Evolutionary conservation across 2,113 vertebrate genomes (phyloP), one percentile per base, ranked within the genome.

Genomic region (Lipophrys pholis): DNA sequence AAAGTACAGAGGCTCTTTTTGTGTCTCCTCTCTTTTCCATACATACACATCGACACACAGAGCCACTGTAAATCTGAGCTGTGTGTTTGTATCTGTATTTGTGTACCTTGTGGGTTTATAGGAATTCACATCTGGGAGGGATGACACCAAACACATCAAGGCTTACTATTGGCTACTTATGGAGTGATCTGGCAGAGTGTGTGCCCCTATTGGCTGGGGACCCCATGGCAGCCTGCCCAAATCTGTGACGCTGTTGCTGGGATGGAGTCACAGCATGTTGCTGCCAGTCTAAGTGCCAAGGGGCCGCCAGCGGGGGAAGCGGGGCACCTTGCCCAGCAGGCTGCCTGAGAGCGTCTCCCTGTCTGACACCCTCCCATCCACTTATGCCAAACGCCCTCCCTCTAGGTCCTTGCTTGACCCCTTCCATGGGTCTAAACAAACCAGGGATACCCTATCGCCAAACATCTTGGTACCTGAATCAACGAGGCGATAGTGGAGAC

Each of bases 171-270:
- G 89, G 89, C 55, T 84, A 8, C 59, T 30, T 80, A 71, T 72
- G 9, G 58, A 82, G 66, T 64, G 68, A 87, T 81, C 79, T 83
- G 58, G 73, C 69, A 79, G 65, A 51, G 49, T 61, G 45, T 53
- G 50, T 58, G 56, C 36, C 40, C 43, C 58, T 49, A 91, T 92
- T 90, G 87, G 90, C 85, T 73, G 45, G 57, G 62, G 63, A 77
- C 41, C 15, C 46, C 1, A 15, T 76, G 73, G 73, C 70, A 79
- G 78, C 52, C 79, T 11, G 79, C 84, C 88, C 78, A 68, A 73
- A 78, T 72, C 68, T 69, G 73, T 91, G 90, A 90, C 30, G 80
- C 90, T 92, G 91, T 91, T 92, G 91, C 90, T 85, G 82, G 89
- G 89, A 91, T 80, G 79, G 81, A 90, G 88, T 84, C 82, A 69